These are phyloP conservation scores for Caenorhabditis zanzibari DNA, from an alignment of 2,888 invertebrate species.

Conservation along the genomic window DNA sequence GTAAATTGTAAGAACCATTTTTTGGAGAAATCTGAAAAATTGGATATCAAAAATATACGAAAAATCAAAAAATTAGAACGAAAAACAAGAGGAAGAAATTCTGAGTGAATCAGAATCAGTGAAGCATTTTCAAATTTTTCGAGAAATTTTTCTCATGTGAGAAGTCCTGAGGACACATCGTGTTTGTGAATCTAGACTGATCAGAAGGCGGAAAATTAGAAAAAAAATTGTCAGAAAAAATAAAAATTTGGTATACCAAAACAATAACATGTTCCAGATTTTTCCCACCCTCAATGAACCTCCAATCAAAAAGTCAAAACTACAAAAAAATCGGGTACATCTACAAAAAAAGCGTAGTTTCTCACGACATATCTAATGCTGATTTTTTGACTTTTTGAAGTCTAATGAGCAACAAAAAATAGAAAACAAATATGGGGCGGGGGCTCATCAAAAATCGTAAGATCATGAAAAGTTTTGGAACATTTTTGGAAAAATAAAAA, in stretches of 20 bases:
- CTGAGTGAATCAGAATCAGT: not conserved
- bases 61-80: too few relatives aligned
- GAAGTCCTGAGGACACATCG: too few relatives aligned
- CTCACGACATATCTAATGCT: slow-evolving; percentile 6
- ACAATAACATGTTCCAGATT: not conserved
- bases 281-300: not conserved
- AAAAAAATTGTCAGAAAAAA: too few relatives aligned
- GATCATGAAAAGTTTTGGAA: too few relatives aligned
- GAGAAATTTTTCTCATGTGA: not conserved
- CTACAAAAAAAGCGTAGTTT: not conserved
- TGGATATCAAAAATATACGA: not conserved
- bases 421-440: not conserved
- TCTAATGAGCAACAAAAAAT: not conserved
- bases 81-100: too few relatives aligned
- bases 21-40: not conserved
- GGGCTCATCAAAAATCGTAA: too few relatives aligned
- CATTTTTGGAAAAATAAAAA: too few relatives aligned
- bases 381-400: not conserved
- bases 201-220: not conserved
- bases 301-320: not conserved
- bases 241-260: too few relatives aligned
- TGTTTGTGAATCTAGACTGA: not conserved
- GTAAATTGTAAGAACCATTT: slow-evolving; percentile 28
- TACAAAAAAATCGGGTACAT: not conserved
- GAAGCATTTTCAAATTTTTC: not conserved